phyloP scores from a whole-genome alignment of 1,140 invertebrate species.

The Pissodes strobi region DNA sequence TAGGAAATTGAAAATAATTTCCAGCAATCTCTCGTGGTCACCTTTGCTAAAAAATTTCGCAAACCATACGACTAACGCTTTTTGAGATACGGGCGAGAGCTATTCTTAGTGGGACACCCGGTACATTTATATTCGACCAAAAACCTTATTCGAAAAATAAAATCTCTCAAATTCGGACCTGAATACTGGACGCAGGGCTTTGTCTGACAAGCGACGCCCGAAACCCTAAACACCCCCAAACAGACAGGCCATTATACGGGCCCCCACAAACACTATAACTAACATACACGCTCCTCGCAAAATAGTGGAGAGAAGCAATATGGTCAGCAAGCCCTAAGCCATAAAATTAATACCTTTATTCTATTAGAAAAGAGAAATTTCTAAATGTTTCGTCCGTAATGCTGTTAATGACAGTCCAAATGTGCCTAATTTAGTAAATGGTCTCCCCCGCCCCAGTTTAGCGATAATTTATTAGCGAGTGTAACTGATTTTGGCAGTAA shows the following conservation, averaged over 20 bases:
- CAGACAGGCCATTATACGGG: background rate
- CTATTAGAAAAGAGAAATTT: constrained; percentile 23
- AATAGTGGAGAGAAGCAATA: constrained; percentile 15
- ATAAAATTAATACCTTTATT: constrained; percentile 29
- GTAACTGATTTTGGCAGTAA: constrained; percentile 13
- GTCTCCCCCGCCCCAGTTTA: background rate
- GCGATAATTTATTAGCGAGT: constrained; percentile 8
- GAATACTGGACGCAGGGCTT: too few relatives aligned
- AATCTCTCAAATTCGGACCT: too few relatives aligned
- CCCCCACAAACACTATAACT: constrained; percentile 1
- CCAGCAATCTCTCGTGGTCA: too few relatives aligned
- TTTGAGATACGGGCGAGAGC: too few relatives aligned
- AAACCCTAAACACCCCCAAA: constrained; percentile 1
- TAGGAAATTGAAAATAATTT: too few relatives aligned
- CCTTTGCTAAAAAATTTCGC: too few relatives aligned
- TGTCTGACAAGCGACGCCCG: background rate
- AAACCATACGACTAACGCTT: too few relatives aligned
- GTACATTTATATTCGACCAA: too few relatives aligned
- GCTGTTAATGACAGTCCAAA: constrained; percentile 26
- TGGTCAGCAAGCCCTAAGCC: constrained; percentile 13
- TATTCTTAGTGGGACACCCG: too few relatives aligned
- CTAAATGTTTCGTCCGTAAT: constrained; percentile 20
- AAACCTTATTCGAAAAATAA: too few relatives aligned
- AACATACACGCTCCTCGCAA: constrained; percentile 10
- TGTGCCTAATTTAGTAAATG: constrained; percentile 20